Evolutionary conservation across 2,113 vertebrate species (phyloP).

Genomic region (Hypanus sabinus): DNA sequence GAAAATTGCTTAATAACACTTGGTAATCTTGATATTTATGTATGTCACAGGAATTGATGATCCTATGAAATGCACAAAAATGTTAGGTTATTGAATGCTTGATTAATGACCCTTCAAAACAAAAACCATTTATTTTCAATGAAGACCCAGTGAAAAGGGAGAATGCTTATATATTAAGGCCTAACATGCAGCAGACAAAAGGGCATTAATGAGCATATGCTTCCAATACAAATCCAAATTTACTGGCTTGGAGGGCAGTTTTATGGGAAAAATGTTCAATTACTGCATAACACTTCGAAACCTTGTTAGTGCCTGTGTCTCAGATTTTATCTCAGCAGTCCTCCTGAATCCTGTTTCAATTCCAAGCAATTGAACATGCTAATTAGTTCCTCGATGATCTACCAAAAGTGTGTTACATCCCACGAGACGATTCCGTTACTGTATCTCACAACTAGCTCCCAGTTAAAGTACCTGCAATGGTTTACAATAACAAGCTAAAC

Average conservation of each 20-base stretch:
- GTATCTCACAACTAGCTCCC: background rate
- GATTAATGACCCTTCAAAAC: background rate
- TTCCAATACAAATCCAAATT: background rate
- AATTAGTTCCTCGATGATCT: background rate
- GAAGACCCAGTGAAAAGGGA: background rate
- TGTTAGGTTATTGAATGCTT: background rate
- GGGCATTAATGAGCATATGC: background rate
- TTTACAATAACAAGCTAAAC: background rate
- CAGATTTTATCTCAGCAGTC: background rate
- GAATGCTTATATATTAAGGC: background rate
- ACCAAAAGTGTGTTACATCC: background rate
- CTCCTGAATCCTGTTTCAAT: background rate
- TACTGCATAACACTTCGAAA: background rate
- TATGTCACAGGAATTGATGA: background rate
- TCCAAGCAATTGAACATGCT: background rate
- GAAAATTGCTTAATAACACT: background rate
- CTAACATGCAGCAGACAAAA: background rate
- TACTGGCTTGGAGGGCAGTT: background rate
- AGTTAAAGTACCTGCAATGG: background rate
- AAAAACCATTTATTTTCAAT: background rate
- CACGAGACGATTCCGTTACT: background rate
- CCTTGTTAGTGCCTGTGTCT: background rate
- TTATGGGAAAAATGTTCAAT: background rate
- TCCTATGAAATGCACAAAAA: background rate
- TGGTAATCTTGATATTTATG: background rate